A percentile compares a stretch with the other conserved stretches of the same genome.
Conservation (phyloP, 2,888 invertebrate species). For the Meandrusa payeni region DNA sequence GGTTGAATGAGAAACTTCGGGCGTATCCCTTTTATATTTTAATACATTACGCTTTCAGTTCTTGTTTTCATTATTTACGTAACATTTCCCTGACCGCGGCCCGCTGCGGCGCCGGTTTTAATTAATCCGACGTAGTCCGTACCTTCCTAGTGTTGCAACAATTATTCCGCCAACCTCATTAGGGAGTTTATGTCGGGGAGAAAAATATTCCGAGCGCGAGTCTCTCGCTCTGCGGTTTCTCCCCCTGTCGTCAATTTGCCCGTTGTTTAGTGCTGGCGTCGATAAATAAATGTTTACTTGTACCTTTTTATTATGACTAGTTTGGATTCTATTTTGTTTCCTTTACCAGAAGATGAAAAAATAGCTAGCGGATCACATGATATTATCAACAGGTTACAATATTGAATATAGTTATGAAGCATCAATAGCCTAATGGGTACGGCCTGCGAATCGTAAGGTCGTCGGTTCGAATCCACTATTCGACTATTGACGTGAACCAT, state of each 20-base stretch:
- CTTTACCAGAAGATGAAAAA: too few species aligned
- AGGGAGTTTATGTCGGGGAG: slow-evolving; percentile 62
- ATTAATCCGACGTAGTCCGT: slow-evolving; percentile 69
- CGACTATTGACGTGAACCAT: too few species aligned
- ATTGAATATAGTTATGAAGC: too few species aligned
- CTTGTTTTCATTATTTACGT: slow-evolving; percentile 72
- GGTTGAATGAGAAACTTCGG: slow-evolving; percentile 69
- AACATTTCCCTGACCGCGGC: slow-evolving; percentile 67
- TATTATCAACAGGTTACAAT: too few species aligned
- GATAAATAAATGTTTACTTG: slow-evolving; percentile 9
- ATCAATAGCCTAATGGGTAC: too few species aligned
- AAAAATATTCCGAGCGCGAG: slow-evolving; percentile 58
- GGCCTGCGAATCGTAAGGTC: too few species aligned
- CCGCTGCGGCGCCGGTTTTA: slow-evolving; percentile 65
- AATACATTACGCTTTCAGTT: slow-evolving; percentile 53
- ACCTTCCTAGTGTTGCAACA: slow-evolving; percentile 75
- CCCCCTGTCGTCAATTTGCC: slow-evolving; percentile 36
- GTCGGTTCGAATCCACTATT: too few species aligned
- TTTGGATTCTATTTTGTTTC: too few species aligned
- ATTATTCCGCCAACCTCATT: slow-evolving; percentile 74
- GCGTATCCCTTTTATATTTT: slow-evolving; percentile 61
- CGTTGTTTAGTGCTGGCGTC: slow-evolving; percentile 7
- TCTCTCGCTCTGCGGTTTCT: slow-evolving; percentile 44
- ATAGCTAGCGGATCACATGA: too few species aligned
- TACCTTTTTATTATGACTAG: too few species aligned